These are phyloP conservation scores for Hyperoplus lanceolatus DNA, from an alignment of 2,797 vertebrate genomes.

Conservation along the genomic window DNA sequence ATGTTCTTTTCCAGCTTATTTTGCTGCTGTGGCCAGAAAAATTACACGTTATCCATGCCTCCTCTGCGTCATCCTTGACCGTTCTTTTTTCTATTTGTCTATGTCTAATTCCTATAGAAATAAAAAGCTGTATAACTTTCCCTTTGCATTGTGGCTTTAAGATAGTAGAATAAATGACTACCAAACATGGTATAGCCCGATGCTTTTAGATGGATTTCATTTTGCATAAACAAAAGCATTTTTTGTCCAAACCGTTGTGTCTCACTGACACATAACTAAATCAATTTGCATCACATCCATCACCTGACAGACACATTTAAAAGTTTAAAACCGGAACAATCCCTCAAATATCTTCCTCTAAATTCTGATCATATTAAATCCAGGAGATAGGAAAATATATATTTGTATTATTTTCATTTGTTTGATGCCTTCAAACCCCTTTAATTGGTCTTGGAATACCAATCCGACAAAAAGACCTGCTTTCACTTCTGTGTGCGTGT, in stretches of 20 bases:
- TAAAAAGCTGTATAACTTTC: no score
- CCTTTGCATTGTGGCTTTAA: no score
- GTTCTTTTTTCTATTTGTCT: no score
- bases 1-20: no score
- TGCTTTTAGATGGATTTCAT: not conserved
- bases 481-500: not conserved
- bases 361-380: slow-evolving; percentile 4
- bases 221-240: not conserved
- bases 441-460: not conserved
- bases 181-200: not conserved
- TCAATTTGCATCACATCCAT: not conserved
- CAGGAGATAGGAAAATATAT: no score
- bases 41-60: no score
- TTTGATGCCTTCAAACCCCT: not conserved
- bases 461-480: not conserved
- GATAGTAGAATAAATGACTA: not conserved
- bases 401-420: not conserved
- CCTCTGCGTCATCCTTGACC: no score
- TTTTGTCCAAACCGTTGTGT: not conserved
- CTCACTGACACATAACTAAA: not conserved
- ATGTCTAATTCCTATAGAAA: no score
- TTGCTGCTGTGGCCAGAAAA: no score
- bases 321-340: not conserved
- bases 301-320: not conserved
- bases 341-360: not conserved